Evolutionary conservation across 2,797 vertebrate species (phyloP).

Genomic region (Pelobates cultripes): DNA sequence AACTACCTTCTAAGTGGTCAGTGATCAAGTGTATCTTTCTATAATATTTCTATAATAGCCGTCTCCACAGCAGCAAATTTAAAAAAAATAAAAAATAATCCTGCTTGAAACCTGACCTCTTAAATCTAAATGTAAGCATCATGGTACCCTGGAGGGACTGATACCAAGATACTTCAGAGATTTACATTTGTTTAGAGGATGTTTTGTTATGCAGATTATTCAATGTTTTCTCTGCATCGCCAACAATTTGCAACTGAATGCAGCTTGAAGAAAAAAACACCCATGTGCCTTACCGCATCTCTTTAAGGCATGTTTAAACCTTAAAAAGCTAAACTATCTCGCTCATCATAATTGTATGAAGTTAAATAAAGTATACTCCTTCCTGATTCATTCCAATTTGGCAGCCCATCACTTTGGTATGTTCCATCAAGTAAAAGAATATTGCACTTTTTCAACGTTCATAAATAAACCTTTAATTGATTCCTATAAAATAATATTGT

Average conservation of each 20-base stretch:
- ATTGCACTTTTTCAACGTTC: no score
- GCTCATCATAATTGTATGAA: conserved; percentile 46
- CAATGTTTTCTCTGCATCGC: conserved; percentile 46
- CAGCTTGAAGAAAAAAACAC: conserved; percentile 57
- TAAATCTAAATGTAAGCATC: conserved; percentile 1
- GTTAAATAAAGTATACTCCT: conserved; percentile 20
- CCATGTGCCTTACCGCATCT: conserved; percentile 54
- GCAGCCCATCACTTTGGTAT: neutral
- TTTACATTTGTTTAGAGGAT: conserved; percentile 65
- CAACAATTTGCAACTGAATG: conserved; percentile 50
- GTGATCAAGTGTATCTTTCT: neutral
- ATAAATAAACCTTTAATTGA: no score
- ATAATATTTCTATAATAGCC: neutral
- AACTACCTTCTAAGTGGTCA: conserved; percentile 1
- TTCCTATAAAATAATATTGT: no score
- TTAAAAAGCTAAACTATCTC: conserved; percentile 60
- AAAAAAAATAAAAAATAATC: neutral
- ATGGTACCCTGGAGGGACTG: conserved; percentile 35
- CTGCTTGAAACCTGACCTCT: conserved; percentile 20
- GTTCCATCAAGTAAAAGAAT: no score
- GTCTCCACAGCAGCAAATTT: conserved; percentile 6
- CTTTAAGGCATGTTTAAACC: conserved; percentile 65
- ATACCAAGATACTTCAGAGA: conserved; percentile 60
- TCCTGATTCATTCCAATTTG: conserved; percentile 24
- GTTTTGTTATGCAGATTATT: conserved; percentile 68